A percentile compares a stretch with the other conserved stretches of the same genome.
phyloP scores from a whole-genome alignment of 2,797 vertebrate species.

The Falco cherrug region DNA sequence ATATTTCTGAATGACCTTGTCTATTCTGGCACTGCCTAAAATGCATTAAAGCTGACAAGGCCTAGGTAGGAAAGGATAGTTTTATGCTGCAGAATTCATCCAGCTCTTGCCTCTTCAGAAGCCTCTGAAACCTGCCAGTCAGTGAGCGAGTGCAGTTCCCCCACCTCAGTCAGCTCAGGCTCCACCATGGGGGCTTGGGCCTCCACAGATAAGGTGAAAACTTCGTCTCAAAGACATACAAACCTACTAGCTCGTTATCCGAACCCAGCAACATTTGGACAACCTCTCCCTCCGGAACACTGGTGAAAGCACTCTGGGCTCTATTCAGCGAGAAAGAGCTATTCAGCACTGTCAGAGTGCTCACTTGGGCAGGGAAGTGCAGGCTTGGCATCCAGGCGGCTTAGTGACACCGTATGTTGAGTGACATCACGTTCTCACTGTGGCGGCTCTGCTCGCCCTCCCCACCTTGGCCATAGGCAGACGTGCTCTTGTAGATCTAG shows the following conservation, averaged over 20 bases:
- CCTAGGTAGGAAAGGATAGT: neutral
- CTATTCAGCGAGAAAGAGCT: neutral
- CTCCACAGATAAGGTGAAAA: slow-evolving; percentile 92
- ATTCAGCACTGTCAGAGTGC: rapidly evolving
- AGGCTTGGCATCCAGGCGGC: slow-evolving; percentile 6
- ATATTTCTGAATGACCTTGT: neutral
- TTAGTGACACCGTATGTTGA: neutral
- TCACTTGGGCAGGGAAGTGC: neutral
- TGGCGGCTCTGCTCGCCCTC: neutral
- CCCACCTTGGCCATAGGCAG: neutral
- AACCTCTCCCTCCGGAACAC: neutral
- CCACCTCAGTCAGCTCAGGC: slow-evolving; percentile 87
- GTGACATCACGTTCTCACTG: neutral
- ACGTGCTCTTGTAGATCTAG: neutral
- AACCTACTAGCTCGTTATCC: neutral
- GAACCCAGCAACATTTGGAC: neutral
- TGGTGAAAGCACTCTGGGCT: neutral
- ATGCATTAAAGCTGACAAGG: neutral
- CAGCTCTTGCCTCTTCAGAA: slow-evolving; percentile 92
- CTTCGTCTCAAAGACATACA: slow-evolving; percentile 42
- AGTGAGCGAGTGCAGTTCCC: slow-evolving; percentile 91
- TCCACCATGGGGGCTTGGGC: slow-evolving; percentile 84
- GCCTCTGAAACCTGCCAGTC: slow-evolving; percentile 93
- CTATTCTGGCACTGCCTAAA: neutral
- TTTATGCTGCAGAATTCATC: slow-evolving; percentile 86